phyloP scores from a whole-genome alignment of 2,113 vertebrate genomes.

The Strix uralensis region DNA sequence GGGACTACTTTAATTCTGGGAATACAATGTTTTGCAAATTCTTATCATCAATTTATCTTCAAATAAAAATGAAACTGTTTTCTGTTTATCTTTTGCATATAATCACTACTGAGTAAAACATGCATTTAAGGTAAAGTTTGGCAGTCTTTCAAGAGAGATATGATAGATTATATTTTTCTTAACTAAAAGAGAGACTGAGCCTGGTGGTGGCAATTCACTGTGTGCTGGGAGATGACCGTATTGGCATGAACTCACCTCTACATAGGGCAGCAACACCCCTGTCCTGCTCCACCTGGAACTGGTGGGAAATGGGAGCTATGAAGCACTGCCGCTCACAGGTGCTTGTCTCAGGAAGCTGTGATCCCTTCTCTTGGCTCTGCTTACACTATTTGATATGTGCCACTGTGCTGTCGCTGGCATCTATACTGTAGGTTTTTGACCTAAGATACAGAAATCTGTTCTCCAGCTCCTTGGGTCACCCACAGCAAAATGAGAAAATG shows the following conservation, averaged over 20 bases:
- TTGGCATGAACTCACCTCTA: background rate
- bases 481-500: background rate
- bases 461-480: background rate
- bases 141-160: background rate
- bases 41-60: background rate
- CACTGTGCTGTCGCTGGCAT: background rate
- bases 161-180: background rate
- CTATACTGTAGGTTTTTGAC: background rate
- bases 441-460: background rate
- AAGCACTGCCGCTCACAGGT: background rate
- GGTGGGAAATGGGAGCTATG: background rate
- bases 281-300: background rate
- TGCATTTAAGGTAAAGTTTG: background rate
- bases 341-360: background rate
- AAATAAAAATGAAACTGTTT: constrained; percentile 7
- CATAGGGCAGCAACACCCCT: background rate
- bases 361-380: background rate
- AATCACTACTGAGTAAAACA: constrained; percentile 2
- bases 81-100: constrained; percentile 10
- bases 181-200: background rate
- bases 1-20: constrained; percentile 1
- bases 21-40: constrained; percentile 15
- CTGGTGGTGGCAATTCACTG: background rate
- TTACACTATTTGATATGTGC: background rate
- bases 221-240: background rate